Conservation (phyloP, 1,140 invertebrate species). For the Tigriopus japonicus region DNA sequence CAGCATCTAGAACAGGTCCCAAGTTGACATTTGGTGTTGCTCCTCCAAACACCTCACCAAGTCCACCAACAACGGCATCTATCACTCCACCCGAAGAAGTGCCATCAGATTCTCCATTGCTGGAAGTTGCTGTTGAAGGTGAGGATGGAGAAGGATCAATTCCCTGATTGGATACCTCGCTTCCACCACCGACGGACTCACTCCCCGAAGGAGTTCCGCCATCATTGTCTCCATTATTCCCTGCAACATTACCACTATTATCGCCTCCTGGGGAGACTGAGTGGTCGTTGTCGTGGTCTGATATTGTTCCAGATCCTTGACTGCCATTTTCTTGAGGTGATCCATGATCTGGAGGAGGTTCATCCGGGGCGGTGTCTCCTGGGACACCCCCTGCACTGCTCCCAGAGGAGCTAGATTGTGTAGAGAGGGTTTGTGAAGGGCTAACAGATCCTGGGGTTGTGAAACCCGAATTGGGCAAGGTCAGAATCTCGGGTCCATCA, state of each 20-base stretch:
- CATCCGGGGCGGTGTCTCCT: neutral
- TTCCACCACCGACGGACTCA: too few relatives aligned
- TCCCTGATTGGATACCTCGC: too few relatives aligned
- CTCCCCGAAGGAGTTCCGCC: neutral
- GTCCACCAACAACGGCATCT: conserved; percentile 11
- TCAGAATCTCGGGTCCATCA: neutral
- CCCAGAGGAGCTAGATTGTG: too few relatives aligned
- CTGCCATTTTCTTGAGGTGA: neutral
- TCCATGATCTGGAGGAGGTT: neutral
- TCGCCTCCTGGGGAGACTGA: neutral
- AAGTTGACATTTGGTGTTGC: conserved; percentile 10
- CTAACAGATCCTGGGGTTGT: too few relatives aligned
- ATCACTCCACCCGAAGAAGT: conserved; percentile 1
- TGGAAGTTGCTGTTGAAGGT: too few relatives aligned
- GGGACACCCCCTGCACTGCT: too few relatives aligned
- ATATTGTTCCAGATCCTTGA: neutral
- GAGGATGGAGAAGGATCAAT: too few relatives aligned
- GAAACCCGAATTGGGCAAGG: neutral
- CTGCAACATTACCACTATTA: neutral
- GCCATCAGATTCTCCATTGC: neutral
- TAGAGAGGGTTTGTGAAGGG: too few relatives aligned
- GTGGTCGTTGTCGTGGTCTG: too few relatives aligned
- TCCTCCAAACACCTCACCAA: neutral
- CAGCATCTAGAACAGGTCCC: conserved; percentile 13
- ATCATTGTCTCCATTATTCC: neutral